Evolutionary conservation across 2,113 vertebrate species (phyloP).

Genomic region (Xyliphius kryptos): DNA sequence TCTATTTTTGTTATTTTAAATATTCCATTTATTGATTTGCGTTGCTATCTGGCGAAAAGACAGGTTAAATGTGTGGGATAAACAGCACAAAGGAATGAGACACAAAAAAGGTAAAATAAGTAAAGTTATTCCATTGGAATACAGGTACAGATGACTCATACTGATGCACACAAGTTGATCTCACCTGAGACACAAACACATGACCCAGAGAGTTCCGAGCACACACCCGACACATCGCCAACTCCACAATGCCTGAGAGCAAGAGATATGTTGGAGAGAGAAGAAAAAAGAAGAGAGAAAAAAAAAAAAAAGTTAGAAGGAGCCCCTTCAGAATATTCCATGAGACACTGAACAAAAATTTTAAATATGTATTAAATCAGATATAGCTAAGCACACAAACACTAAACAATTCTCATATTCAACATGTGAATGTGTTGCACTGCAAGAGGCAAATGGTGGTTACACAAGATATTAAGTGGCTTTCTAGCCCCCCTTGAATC

Average conservation of each 20-base stretch:
- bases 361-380: too few relatives aligned
- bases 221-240: slow-evolving; percentile 78
- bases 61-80: not conserved
- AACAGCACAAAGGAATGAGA: not conserved
- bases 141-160: not conserved
- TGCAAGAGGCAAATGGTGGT: too few relatives aligned
- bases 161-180: not conserved
- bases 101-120: not conserved
- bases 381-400: too few relatives aligned
- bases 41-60: not conserved
- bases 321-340: too few relatives aligned
- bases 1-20: not conserved
- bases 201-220: slow-evolving; percentile 83
- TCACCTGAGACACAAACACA: slow-evolving; percentile 83
- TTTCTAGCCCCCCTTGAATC: too few relatives aligned
- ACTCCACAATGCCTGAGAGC: slow-evolving; percentile 68
- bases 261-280: slow-evolving; percentile 16
- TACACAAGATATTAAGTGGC: too few relatives aligned
- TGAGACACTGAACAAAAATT: too few relatives aligned
- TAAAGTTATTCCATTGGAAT: not conserved
- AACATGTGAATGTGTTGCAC: too few relatives aligned
- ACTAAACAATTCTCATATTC: too few relatives aligned
- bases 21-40: slow-evolving; percentile 9
- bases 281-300: not conserved
- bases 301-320: not conserved